These are phyloP conservation scores for Oscarella lobularis DNA, from an alignment of 37 sponge, comb jelly and placozoan genomes.

Conservation along the genomic window DNA sequence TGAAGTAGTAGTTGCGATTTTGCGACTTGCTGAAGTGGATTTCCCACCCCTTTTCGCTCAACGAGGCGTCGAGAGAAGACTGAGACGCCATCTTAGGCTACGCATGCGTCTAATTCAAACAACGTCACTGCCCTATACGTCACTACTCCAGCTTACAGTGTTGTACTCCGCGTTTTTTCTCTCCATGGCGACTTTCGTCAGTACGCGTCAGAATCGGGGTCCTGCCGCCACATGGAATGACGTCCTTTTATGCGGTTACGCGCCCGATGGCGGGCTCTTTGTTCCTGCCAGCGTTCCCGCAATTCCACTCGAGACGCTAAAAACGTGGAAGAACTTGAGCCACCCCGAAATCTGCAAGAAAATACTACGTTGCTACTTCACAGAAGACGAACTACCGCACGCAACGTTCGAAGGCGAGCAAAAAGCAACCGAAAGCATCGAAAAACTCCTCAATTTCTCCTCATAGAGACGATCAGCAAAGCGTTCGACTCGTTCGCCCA, in stretches of 20 bases:
- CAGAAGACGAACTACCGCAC: slow-evolving; percentile 20
- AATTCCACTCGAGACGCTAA: slow-evolving; percentile 13
- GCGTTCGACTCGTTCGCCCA: slow-evolving; percentile 22
- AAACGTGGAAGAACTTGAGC: slow-evolving; percentile 16
- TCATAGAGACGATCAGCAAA: slow-evolving; percentile 19
- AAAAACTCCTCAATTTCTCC: neutral
- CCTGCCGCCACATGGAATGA: too few species aligned
- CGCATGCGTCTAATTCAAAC: too few species aligned
- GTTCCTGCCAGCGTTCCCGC: slow-evolving; percentile 43
- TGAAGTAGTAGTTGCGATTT: neutral
- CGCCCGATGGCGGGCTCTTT: slow-evolving; percentile 52
- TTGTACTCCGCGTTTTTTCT: too few species aligned
- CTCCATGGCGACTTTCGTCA: too few species aligned
- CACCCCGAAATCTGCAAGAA: slow-evolving; percentile 30
- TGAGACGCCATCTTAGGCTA: too few species aligned
- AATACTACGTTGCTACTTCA: slow-evolving; percentile 22
- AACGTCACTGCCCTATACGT: too few species aligned
- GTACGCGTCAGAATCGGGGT: too few species aligned
- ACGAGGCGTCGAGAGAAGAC: neutral
- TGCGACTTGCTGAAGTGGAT: neutral
- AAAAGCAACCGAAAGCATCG: slow-evolving; percentile 13
- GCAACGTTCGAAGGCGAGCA: slow-evolving; percentile 20
- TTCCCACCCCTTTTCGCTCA: neutral
- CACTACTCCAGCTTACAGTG: too few species aligned
- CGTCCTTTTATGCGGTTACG: slow-evolving; percentile 38